These are phyloP conservation scores for Hofmannophila pseudospretella DNA, from an alignment of 2,888 invertebrate species.

Conservation along the genomic window DNA sequence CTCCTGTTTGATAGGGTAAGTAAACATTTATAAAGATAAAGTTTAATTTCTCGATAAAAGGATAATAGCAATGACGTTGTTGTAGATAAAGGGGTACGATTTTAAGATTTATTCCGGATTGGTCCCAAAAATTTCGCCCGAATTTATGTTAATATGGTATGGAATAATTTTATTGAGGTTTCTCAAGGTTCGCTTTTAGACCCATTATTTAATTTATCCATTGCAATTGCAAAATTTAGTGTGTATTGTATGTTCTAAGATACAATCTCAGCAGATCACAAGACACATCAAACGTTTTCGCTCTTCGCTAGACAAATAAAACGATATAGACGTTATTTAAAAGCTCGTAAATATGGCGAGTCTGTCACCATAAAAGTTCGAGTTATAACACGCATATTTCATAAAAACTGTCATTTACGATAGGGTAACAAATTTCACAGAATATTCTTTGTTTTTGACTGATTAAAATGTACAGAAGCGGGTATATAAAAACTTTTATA, in stretches of 20 bases:
- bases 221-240: background rate
- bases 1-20: conserved; percentile 90
- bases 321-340: conserved; percentile 19
- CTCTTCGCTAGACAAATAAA: conserved; percentile 3
- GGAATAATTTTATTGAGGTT: conserved; percentile 1
- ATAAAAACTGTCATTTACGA: conserved; percentile 55
- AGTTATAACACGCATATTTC: conserved; percentile 36
- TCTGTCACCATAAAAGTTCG: conserved; percentile 25
- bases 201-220: background rate
- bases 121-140: too few species aligned
- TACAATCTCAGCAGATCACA: background rate
- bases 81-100: too few species aligned
- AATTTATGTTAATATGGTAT: too few species aligned
- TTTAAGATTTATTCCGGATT: too few species aligned
- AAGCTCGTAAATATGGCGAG: conserved; percentile 24
- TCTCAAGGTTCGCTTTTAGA: background rate
- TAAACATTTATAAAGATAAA: conserved; percentile 17
- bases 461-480: conserved; percentile 74
- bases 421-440: conserved; percentile 61
- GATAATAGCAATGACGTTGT: too few species aligned
- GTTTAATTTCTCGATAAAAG: too few species aligned
- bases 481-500: conserved; percentile 54
- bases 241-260: background rate
- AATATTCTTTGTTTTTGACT: conserved; percentile 55
- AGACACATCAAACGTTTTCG: conserved; percentile 6